Evolutionary conservation across 2,888 invertebrate species (phyloP).

Genomic region (Zaprionus bogoriensis): DNA sequence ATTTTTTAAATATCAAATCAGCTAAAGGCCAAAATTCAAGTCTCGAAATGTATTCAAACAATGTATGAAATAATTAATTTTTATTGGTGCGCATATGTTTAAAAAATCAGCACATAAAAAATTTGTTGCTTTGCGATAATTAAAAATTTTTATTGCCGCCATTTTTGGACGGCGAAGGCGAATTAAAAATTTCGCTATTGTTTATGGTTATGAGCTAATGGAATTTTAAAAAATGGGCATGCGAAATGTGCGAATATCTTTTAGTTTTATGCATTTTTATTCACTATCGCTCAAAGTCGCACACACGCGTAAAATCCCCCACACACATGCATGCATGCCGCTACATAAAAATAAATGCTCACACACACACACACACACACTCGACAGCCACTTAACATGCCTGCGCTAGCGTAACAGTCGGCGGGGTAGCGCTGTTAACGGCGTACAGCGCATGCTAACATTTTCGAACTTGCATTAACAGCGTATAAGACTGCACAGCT

Average conservation of each 20-base stretch:
- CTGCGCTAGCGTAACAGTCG: neutral
- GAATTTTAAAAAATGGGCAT: slow-evolving; percentile 35
- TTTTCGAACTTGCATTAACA: slow-evolving; percentile 45
- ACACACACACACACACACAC: neutral
- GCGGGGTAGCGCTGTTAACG: slow-evolving; percentile 28
- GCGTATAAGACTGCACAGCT: slow-evolving; percentile 56
- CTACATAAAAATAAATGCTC: neutral
- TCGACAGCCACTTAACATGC: slow-evolving; percentile 4
- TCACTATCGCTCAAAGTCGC: neutral
- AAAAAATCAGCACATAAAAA: neutral
- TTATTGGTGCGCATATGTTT: neutral
- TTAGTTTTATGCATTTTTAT: slow-evolving; percentile 8
- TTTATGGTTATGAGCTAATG: slow-evolving; percentile 58
- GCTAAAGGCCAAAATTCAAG: neutral
- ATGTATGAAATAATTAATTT: neutral
- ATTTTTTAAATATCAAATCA: neutral
- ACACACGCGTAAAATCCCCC: neutral
- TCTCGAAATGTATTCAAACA: neutral
- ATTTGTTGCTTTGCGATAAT: slow-evolving; percentile 14
- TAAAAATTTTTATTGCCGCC: slow-evolving; percentile 21
- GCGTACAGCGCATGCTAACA: slow-evolving; percentile 5
- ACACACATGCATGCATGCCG: neutral
- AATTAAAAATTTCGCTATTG: slow-evolving; percentile 27
- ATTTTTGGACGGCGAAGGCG: slow-evolving; percentile 27
- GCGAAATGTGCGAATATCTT: slow-evolving; percentile 5